Evolutionary conservation across 2,797 vertebrate species (phyloP), one percentile per base, ranked within the genome.

Genomic region (Babyrousa celebensis): DNA sequence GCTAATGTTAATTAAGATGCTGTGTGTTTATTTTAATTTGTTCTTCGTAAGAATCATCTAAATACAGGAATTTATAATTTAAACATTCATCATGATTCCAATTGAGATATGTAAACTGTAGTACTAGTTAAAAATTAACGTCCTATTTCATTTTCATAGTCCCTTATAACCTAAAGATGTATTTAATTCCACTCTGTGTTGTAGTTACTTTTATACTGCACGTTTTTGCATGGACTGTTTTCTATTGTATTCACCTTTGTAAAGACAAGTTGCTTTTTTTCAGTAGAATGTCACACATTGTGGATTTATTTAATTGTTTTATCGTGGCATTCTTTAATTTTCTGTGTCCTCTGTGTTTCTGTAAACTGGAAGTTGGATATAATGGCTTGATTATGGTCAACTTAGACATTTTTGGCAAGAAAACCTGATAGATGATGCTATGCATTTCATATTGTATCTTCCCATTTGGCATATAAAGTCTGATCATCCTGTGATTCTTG

Each of bases 131-230:
- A 87, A 86, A 96, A 63, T 89, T 60, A 85, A 70, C n/a, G 15
- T 89, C 12, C 7, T 86, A 0, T 86, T 95, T 96, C 62, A 17
- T 84, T 91, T 93, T 92, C 58, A 79, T 12, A 93, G n/a, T 9
- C 11, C 5, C n/a, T 21, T 85, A 25, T 75, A 92, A 94, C 32
- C 8, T 84, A 91, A 88, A 87, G 43, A 14, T 94, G n/a, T 29
- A 82, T 84, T 91, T 91, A 93, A 62, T 91, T 93, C 29, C 68
- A 60, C 17, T 97, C 95, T 72, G 8, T 75, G 27, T 96, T 94
- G 3, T 70, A 36, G 58, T 75, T 85, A 58, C 25, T n/a, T 91
- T 1, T 84, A 68, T 54, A 56, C 62, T 83, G 27, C n/a, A n/a
- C 36, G 27, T 63, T 67, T 86, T 78, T 60, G 1, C 27, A 27